phyloP scores from a whole-genome alignment of 2,888 invertebrate genomes.

The Trypoxylon attenuatum region DNA sequence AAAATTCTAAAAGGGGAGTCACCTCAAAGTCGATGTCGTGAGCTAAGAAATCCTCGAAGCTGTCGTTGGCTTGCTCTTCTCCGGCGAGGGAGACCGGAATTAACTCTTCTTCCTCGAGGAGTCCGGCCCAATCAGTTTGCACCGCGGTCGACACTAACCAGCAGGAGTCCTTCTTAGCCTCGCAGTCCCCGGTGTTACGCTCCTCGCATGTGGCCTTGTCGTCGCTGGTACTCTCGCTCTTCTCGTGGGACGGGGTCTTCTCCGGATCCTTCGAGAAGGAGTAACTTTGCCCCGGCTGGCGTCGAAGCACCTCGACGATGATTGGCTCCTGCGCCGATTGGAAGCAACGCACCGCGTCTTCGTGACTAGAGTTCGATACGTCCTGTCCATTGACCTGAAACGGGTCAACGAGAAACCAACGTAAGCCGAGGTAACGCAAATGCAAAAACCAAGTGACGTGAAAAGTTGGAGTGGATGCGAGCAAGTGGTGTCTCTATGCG shows the following conservation, averaged over 20 bases:
- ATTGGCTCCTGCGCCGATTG: constrained; percentile 79
- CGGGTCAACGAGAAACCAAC: constrained; percentile 42
- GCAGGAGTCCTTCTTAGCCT: constrained; percentile 39
- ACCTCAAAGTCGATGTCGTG: constrained; percentile 80
- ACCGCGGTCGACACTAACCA: constrained; percentile 74
- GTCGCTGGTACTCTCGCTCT: constrained; percentile 38
- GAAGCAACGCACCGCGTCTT: constrained; percentile 79
- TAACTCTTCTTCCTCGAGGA: constrained; percentile 65
- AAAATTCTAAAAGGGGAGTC: constrained; percentile 12
- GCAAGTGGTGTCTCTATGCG: not conserved
- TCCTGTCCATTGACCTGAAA: constrained; percentile 79
- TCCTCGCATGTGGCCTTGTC: not conserved
- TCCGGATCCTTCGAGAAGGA: constrained; percentile 2
- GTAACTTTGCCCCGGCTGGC: constrained; percentile 61
- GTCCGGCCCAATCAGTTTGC: constrained; percentile 77
- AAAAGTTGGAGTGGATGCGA: not conserved
- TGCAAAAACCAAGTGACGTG: too few relatives aligned
- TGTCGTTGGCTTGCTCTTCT: constrained; percentile 71
- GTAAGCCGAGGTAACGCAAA: too few relatives aligned
- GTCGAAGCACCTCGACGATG: constrained; percentile 78
- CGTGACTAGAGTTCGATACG: constrained; percentile 78
- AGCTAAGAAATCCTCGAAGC: constrained; percentile 77
- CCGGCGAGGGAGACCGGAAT: constrained; percentile 56
- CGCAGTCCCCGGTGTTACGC: constrained; percentile 2
- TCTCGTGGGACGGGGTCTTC: constrained; percentile 21